Conservation (phyloP, 2,888 invertebrate genomes). For the Operophtera brumata region DNA sequence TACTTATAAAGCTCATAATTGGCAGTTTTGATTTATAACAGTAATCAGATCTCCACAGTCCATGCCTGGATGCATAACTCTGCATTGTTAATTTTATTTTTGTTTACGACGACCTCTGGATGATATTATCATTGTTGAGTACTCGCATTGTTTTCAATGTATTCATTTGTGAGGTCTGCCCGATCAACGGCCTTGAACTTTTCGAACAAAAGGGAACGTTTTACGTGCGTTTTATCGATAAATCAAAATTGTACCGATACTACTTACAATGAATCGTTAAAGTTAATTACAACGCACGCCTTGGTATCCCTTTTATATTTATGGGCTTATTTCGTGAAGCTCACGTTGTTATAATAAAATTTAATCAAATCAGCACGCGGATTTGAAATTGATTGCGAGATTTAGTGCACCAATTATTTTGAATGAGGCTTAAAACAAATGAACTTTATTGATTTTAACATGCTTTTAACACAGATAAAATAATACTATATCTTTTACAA, state of each 20-base stretch:
- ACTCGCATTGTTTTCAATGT: constrained; percentile 43
- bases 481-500: neutral
- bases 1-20: constrained; percentile 1
- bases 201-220: constrained; percentile 53
- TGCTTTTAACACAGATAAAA: no score
- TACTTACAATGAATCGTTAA: constrained; percentile 52
- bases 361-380: constrained; percentile 35
- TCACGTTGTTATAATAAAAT: constrained; percentile 47
- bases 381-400: constrained; percentile 18
- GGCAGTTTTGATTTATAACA: constrained; percentile 8
- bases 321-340: constrained; percentile 39
- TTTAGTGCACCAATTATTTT: constrained; percentile 16
- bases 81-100: constrained; percentile 29
- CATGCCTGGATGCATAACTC: constrained; percentile 12
- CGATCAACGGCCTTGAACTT: constrained; percentile 52
- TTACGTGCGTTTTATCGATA: constrained; percentile 48
- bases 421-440: constrained; percentile 10
- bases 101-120: constrained; percentile 26
- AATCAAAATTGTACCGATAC: constrained; percentile 49
- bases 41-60: constrained; percentile 6
- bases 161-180: constrained; percentile 39
- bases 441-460: constrained; percentile 3
- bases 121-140: constrained; percentile 39
- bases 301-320: constrained; percentile 39
- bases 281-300: constrained; percentile 44